Evolutionary conservation across 2,113 vertebrate species (phyloP), one percentile per base, ranked within the genome.

Genomic region (Tylochromis polylepis): DNA sequence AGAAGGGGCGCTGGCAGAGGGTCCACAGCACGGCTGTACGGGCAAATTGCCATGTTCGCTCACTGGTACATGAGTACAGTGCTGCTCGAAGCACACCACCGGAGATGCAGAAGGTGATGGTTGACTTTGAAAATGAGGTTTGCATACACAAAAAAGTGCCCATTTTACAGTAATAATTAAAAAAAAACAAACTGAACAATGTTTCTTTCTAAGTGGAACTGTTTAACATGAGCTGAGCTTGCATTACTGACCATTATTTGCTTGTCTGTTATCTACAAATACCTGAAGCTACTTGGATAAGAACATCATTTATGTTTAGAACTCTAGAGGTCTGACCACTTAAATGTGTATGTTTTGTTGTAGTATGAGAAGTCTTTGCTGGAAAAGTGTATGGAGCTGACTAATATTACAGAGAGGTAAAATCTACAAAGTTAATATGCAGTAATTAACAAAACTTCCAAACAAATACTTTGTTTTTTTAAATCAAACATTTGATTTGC

Each of bases 341-440:
- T 51, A 31, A 20, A 51, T 77, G 4, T 49, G 1, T 72, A 27
- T 77, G 55, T 11, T 93, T 34, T 89, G 49, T 79, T 95, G 16
- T 96, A 99, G 99, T 96, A 97, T 90, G 97, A 99, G 93, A 97
- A 97, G 75, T 95, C 97, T 77, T 72, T 99, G 79, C 96, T 98
- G 95, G 97, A 98, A 70, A 99, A 99, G 86, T 99, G 99, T 82
- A 97, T 97, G 80, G 98, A 99, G 95, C 97, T 99, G 85, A 98
- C 97, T 4, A 95, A 96, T 3, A 96, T 99, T 78, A 99, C 98
- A 3, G 98, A 99, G 94, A 98, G 98, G 98, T 99, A 96, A 77
- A 77, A 77, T 51, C 16, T n/a, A 34, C 18, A 77, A 53, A 1
- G 4, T 51, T 31, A n/a, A 53, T 53, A 67, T 16, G 10, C 31